Base-by-base conservation (phyloP, 2,888 invertebrate species). In the Herminia tarsipennalis region DNA sequence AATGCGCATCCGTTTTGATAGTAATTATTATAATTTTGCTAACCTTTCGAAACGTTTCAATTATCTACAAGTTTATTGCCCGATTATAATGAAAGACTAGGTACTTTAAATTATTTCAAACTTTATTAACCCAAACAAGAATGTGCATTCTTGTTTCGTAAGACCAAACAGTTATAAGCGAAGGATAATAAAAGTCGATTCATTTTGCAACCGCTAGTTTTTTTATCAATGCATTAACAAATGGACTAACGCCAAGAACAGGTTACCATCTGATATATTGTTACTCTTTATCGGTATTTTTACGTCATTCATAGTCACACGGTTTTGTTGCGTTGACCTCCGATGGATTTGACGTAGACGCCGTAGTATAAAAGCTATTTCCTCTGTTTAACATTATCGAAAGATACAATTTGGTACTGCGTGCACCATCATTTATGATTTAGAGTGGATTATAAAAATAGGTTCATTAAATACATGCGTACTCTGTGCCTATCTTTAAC, bases 11-110 rank as follows among this genome's bases (percentile, higher is more conserved):
- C 56, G 34, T 48, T 48, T 42, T 34, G 58, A 55, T 45, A 45
- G 48, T 68, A 53, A 65, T 64, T 66, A 57, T 58, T 58, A 63
- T 73, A 66, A 73, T 73, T 65, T 61, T 38, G 45, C 36, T 58
- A 53, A 61, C 51, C 37, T 42, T 24, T 49, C 56, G 49, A 41
- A 52, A 57, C 45, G 30, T 35, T 41, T 44, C 42, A 25, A 56
- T 55, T 59, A n/a, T n/a, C n/a, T n/a, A 56, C 36, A 48, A 13
- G 50, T 28, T 40, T 42, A 48, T 47, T 32, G 39, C 43, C 39
- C 8, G 29, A 41, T 21, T 20, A 50, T 68, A 55, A 57, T 62
- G 39, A 39, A 49, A 52, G 45, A 47, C 50, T 44, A 41, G 44
- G 42, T 21, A 38, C 36, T 47, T 41, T 39, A 46, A 57, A 58